Evolutionary conservation across 2,888 invertebrate species (phyloP), one percentile per base, ranked within the genome.

Genomic region (Cantharis rufa): DNA sequence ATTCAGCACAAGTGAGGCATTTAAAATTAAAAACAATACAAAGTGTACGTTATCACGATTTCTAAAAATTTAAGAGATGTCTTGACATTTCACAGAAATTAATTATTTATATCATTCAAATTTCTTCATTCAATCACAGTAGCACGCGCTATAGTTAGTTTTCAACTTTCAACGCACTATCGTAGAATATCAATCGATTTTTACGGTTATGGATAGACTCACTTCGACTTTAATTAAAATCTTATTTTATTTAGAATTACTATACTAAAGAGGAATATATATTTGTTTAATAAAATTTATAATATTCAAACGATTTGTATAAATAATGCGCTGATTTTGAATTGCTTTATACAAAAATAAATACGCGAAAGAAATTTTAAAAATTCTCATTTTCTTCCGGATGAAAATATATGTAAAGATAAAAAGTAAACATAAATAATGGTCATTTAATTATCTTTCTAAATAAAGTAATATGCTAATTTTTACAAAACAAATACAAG

Each of bases 1-100:
- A 85, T 85, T 83, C 85, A 81, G 81, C 80, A 81, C 82, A 79
- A 77, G 80, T 81, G 48, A 48, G n/a, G 48, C 82, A 82, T 84
- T 79, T 79, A 82, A 82, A 83, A 84, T 84, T 83, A 80, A 83
- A 82, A 83, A 84, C 83, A 82, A 80, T 80, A 79, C 73, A 74
- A 77, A 80, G 76, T 74, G 70, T 48, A 71, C 73, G 70, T 79
- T 75, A 80, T 69, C 70, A 77, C 75, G 64, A 48, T 71, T 79
- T 74, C 64, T 28, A 77, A 80, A 80, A 74, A 71, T 66, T 68
- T 69, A 72, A 71, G 48, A 62, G 70, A 71, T 69, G 66, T 74
- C 75, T 62, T 24, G 62, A 15, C 62, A 71, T 68, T 77, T 18
- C 62, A 76, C 75, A 77, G 70, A 73, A 70, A 77, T 61, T 48